phyloP scores from a whole-genome alignment of 1,140 invertebrate species.

The Diachasma alloeum region DNA sequence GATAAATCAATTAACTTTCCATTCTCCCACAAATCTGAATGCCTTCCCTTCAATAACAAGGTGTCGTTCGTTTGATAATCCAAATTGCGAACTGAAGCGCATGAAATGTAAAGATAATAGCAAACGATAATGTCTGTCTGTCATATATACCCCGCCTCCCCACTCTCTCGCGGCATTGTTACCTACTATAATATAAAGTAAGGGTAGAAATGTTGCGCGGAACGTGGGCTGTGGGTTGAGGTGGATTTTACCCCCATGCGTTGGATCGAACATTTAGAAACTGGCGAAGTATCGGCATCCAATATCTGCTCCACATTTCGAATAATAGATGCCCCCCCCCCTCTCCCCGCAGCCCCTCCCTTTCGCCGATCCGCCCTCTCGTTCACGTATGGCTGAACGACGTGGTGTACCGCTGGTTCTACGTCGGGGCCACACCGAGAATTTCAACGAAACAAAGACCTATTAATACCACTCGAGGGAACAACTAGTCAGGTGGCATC shows the following conservation, averaged over 20 bases:
- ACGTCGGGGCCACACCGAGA: not conserved
- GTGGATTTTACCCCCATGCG: constrained; percentile 15
- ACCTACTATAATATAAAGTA: not conserved
- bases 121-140: not conserved
- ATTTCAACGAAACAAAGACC: constrained; percentile 46
- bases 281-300: constrained; percentile 47
- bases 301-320: constrained; percentile 49
- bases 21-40: too few species aligned
- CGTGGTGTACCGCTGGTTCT: not conserved
- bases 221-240: not conserved
- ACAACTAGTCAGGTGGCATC: constrained; percentile 20
- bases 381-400: constrained; percentile 29
- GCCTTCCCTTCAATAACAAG: not conserved
- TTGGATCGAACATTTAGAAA: constrained; percentile 48
- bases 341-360: not conserved
- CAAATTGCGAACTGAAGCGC: not conserved
- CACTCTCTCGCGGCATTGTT: not conserved
- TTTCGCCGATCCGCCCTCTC: not conserved
- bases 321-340: not conserved
- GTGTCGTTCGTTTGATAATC: not conserved
- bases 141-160: not conserved
- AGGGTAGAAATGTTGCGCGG: not conserved
- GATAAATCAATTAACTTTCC: too few species aligned
- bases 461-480: constrained; percentile 51
- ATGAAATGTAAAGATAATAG: not conserved